These are phyloP conservation scores for Lasiurus borealis DNA, from an alignment of 2,113 vertebrate species.

Conservation along the genomic window DNA sequence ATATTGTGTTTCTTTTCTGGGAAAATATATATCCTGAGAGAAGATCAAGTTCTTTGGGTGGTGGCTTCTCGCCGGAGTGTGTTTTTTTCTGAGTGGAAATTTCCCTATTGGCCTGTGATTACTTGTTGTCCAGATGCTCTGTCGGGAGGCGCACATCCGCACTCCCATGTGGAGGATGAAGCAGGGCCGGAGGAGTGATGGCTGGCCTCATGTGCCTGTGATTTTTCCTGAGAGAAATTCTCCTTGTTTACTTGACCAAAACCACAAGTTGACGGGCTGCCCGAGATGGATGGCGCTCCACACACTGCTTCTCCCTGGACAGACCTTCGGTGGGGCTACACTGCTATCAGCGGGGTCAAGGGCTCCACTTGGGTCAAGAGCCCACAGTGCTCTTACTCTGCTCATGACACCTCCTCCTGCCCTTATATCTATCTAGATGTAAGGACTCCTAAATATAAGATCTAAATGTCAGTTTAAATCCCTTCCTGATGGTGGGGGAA, in stretches of 20 bases:
- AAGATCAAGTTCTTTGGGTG: not conserved
- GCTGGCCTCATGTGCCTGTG: not conserved
- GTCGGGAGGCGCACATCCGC: not conserved
- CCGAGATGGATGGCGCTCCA: not conserved
- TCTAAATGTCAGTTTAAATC: not conserved
- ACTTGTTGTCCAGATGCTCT: not conserved
- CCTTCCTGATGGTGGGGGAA: not conserved
- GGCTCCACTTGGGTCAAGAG: not conserved
- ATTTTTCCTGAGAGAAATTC: not conserved
- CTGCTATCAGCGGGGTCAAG: not conserved
- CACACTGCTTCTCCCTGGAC: rapidly evolving
- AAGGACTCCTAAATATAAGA: not conserved
- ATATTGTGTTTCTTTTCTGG: slow-evolving; percentile 31
- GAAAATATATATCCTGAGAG: slow-evolving; percentile 32
- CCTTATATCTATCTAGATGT: not conserved
- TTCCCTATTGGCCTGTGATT: not conserved
- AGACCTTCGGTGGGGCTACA: not conserved
- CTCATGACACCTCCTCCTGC: not conserved
- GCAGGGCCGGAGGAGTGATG: not conserved
- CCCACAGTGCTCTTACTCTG: not conserved
- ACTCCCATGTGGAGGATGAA: not conserved
- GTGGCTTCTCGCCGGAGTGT: not conserved
- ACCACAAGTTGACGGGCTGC: not conserved
- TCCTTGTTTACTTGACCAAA: slow-evolving; percentile 35
- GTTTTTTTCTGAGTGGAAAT: not conserved